Evolutionary conservation across 1,140 invertebrate species (phyloP), one percentile per base, ranked within the genome.

Genomic region (Copidosoma floridanum): DNA sequence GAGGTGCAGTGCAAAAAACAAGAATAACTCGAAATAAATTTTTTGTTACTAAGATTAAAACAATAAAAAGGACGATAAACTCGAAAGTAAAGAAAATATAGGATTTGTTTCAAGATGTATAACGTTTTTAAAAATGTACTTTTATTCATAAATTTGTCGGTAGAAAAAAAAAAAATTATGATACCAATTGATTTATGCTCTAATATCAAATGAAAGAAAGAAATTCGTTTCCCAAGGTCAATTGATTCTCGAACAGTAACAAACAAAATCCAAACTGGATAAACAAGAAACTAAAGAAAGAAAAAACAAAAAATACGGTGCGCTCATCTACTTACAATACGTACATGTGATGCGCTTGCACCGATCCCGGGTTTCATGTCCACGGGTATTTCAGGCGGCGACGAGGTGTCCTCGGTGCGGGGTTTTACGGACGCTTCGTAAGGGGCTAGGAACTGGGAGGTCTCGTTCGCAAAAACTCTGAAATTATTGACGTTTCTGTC

Each of bases 381-480:
- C 74, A 57, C 71, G 65, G 57, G 66, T 66, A 73, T 68, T 73
- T 77, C 82, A 1, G 71, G 72, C 21, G 77, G 72, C 26, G 68
- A 71, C n/a, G 74, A 81, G 21, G 72, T 72, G 50, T 76, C 72
- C 46, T 77, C 77, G 1, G 72, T 57, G 63, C 83, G 76, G 47
- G 80, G 77, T 65, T 85, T 86, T 2, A 88, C 82, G 0, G 85
- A 86, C 37, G 82, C 83, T 77, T 88, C 86, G 66, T 86, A 91
- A n/a, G 89, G 86, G 29, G 88, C 87, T 68, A 90, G 73, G 71
- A 90, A 91, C 72, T 90, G 88, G 55, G 85, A 85, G 37, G 87
- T 89, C 76, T 90, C 88, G 65, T 82, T 85, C 43, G 87, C 87
- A 78, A 88, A 90, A n/a, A 84, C 85, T 77, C 88, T 89, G 73